A percentile compares a stretch with the other conserved stretches of the same genome.
Conservation (phyloP, 2,888 invertebrate genomes). For the Microdon myrmicae region DNA sequence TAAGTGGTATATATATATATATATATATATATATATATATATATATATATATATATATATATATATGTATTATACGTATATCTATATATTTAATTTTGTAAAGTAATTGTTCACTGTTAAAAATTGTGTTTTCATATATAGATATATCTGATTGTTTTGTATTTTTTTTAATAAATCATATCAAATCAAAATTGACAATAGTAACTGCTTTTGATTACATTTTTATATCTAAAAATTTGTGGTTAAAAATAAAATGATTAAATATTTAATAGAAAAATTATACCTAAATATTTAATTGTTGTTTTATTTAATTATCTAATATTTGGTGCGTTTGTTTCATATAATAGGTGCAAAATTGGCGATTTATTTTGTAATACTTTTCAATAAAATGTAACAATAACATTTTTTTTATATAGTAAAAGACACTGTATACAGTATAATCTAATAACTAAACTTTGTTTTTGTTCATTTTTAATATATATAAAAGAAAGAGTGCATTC, state of each 20-base stretch:
- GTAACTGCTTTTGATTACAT: conserved; percentile 44
- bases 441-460: conserved; percentile 13
- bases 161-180: conserved; percentile 12
- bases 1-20: no score
- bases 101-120: not conserved
- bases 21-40: conserved; percentile 1
- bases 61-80: not conserved
- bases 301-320: conserved; percentile 4
- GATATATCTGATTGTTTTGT: conserved; percentile 26
- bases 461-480: conserved; percentile 14
- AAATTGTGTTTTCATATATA: conserved; percentile 14
- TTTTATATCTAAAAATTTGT: conserved; percentile 1
- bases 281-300: conserved; percentile 1
- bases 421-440: conserved; percentile 9
- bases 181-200: conserved; percentile 33
- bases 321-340: conserved; percentile 9
- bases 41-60: not conserved
- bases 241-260: not conserved
- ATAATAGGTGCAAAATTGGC: conserved; percentile 47
- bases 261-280: not conserved
- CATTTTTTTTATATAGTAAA: conserved; percentile 7
- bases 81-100: not conserved
- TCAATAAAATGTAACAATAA: conserved; percentile 17
- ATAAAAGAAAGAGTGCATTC: conserved; percentile 37
- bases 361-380: conserved; percentile 21